Evolutionary conservation across 2,113 vertebrate genomes (phyloP).

Genomic region (Gopherus evgoodei): DNA sequence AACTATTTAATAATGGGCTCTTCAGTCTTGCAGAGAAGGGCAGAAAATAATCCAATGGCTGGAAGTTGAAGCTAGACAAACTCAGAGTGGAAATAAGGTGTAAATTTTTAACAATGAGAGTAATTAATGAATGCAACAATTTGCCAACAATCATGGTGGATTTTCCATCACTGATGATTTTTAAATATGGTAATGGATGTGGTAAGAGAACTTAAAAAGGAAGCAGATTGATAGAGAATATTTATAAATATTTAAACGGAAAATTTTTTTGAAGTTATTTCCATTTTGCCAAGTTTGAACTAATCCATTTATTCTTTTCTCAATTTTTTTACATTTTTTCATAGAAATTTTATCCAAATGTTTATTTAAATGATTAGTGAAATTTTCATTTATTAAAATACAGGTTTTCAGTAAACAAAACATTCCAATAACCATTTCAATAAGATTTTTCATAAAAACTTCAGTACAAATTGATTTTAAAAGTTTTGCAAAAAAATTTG

Average conservation of each 20-base stretch:
- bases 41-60: neutral
- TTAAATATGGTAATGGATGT: neutral
- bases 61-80: neutral
- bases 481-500: neutral
- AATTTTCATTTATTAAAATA: slow-evolving; percentile 30
- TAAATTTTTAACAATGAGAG: neutral
- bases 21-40: too few species aligned
- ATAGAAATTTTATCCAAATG: neutral
- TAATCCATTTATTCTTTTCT: neutral
- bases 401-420: slow-evolving; percentile 39
- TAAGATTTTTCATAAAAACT: neutral
- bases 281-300: neutral
- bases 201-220: neutral
- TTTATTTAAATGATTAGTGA: slow-evolving; percentile 3
- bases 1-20: too few species aligned
- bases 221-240: neutral
- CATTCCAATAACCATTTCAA: neutral
- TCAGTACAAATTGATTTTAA: neutral
- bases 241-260: neutral
- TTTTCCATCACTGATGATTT: neutral
- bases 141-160: neutral
- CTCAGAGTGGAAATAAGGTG: neutral
- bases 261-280: neutral
- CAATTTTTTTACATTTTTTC: neutral
- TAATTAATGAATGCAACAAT: neutral